Base-by-base conservation (phyloP, 2,888 invertebrate genomes). In the Hydriomena furcata region DNA sequence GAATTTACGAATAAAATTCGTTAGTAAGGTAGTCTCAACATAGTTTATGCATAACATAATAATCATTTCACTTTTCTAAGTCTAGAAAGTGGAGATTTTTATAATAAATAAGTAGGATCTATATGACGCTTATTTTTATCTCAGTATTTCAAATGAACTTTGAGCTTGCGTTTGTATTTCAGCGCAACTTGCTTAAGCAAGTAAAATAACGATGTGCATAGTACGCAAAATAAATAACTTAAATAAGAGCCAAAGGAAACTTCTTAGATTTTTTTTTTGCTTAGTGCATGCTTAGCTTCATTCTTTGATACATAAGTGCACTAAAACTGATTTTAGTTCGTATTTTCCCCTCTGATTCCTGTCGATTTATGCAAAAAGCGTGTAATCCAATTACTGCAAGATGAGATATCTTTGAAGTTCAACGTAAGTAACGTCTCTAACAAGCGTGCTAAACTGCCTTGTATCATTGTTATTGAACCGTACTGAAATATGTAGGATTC, bases 351-450 rank as follows among this genome's bases (percentile, higher is more conserved):
- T 30, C n/a, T 31, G 11, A 12, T 30, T 30, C 12, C 30, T 7
- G 17, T 10, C 7, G 5, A 27, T 17, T 38, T 40, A 32, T 40
- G 35, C 17, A 32, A 32, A 46, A 43, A 40, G 45, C 40, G 41
- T 48, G 27, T 30, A 38, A 55, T 53, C 31, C 34, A 31, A 46
- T 51, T 41, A 36, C 45, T 32, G 34, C 34, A 37, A 47, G 46
- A 55, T 55, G 31, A 47, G 41, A 53, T 47, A 36, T 42, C 34
- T 41, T 42, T 52, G 45, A 55, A 55, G 53, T 52, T 52, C 46
- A 48, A 58, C 40, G 38, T 49, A 44, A 52, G 49, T 61, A 52
- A 46, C 52, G 55, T 47, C 50, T 61, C 56, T 38, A 67, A 58
- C 53, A 55, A 56, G 52, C 60, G 55, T 58, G 49, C 52, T 58